Evolutionary conservation across 1,140 invertebrate species (phyloP), one percentile per base, ranked within the genome.

Genomic region (Drosophila leontia): DNA sequence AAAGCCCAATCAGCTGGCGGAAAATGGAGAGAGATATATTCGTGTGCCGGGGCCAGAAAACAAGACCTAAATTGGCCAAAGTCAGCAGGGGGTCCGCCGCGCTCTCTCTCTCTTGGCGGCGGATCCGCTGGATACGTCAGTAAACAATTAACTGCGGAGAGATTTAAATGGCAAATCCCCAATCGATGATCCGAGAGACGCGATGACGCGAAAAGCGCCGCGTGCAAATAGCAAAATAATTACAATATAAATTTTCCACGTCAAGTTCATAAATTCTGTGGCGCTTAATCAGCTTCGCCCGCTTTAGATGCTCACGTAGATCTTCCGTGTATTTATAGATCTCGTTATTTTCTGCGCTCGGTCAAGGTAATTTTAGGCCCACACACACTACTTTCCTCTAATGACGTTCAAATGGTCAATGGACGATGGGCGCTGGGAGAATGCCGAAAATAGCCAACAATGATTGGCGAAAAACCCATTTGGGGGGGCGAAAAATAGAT

Each of bases 291-390:
- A 87, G 84, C 82, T 68, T 60, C 64, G 34, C 67, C 58, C 53
- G 71, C 71, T 63, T 80, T 82, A 77, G 80, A 80, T 69, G 75
- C 79, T 86, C 75, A 79, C 59, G 56, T 47, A 51, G 55, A 60
- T 64, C 34, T 58, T 74, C 35, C 44, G 37, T 29, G 41, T 86
- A 86, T 80, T 86, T 69, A 56, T 86, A 86, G 70, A 39, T 23
- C 55, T 75, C 55, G 60, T 50, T 75, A 48, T 75, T 55, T 85
- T 85, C 57, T 65, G 53, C 61, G 53, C 70, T 70, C 75, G 83
- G 82, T 86, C 80, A 86, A 86, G 83, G 83, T 88, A 86, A 80
- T 83, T 86, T 83, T 72, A 80, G 83, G 80, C 61, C 65, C 55
- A 26, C 12, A 17, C 45, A 42, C 55, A 59, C 53, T 37, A 44